Evolutionary conservation across 1,140 invertebrate species (phyloP), one percentile per base, ranked within the genome.

Genomic region (Camponotus vicinus): DNA sequence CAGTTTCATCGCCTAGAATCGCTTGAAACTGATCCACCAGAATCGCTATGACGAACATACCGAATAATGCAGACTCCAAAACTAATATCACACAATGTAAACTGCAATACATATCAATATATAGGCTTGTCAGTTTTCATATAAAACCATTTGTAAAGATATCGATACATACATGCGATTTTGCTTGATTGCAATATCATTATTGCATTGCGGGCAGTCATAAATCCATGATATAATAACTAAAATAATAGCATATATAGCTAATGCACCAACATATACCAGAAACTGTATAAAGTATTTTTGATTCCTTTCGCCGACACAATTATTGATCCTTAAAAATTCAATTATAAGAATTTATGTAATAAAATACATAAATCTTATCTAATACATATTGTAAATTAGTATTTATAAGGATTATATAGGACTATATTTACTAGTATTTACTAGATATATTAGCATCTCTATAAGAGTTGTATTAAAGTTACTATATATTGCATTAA

Each of bases 271-370:
- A 78, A 97, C 97, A 92, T 97, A 97, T n/a, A 98, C 96, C 70
- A 99, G 95, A 95, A 99, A 99, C 93, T 99, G 98, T 89, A 99
- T 97, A 93, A 99, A 99, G 95, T 97, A 99, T 93, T 98, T 99
- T 95, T 99, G 98, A 96, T 99, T 99, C 91, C 97, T 96, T 95
- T 99, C 98, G 66, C 98, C 98, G 49, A 99, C 98, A 95, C 98
- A 99, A 94, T 99, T 99, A 93, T 99, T 99, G 55, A 98, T 98
- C 98, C 98, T 98, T 88, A 95, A 89, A 94, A 93, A 83, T 86
- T 67, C 90, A 75, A 77, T 57, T 40, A 71, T 3, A 45, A 71
- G 11, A 52, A 4, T 52, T 52, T 27, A 5, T 70, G 63, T 57
- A 64, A 52, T 32, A 87, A 34, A 52, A 52, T 18, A 52, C 15